phyloP scores from a whole-genome alignment of 2,113 vertebrate genomes.

The Phrynosoma blainvillii region DNA sequence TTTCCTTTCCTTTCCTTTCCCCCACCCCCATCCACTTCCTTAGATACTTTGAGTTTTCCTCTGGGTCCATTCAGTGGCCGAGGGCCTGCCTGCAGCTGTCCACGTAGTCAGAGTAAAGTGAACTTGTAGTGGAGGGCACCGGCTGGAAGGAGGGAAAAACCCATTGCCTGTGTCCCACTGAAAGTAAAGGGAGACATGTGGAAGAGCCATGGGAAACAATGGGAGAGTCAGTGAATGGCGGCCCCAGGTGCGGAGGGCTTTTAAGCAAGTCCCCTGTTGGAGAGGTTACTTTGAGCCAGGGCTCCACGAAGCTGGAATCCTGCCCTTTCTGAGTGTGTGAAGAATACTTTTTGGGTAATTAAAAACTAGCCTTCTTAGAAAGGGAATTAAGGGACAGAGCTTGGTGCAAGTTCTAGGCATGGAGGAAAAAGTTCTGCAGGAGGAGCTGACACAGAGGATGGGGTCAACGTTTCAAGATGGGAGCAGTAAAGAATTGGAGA shows the following conservation, averaged over 20 bases:
- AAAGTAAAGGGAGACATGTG: background rate
- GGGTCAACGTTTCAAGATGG: background rate
- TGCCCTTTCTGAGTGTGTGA: background rate
- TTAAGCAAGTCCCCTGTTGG: background rate
- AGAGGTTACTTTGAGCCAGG: background rate
- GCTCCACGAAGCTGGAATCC: background rate
- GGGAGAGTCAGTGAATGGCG: background rate
- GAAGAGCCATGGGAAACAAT: background rate
- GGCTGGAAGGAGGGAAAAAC: conserved; percentile 47
- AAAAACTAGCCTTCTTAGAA: background rate
- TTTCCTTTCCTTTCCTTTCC: too few relatives aligned
- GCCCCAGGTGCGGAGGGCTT: background rate
- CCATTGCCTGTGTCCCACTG: background rate
- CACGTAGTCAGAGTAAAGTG: conserved; percentile 71
- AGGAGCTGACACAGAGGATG: background rate
- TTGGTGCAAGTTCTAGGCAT: background rate
- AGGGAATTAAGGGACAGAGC: background rate
- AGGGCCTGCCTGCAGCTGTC: conserved; percentile 23
- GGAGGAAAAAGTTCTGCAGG: background rate
- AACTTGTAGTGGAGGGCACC: conserved; percentile 72
- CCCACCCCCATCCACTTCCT: background rate
- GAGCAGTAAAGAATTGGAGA: background rate
- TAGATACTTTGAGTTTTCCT: conserved; percentile 45
- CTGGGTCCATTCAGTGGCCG: conserved; percentile 59
- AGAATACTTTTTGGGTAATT: background rate